phyloP scores from a whole-genome alignment of 2,797 vertebrate species.

The Psittacula derbiana region DNA sequence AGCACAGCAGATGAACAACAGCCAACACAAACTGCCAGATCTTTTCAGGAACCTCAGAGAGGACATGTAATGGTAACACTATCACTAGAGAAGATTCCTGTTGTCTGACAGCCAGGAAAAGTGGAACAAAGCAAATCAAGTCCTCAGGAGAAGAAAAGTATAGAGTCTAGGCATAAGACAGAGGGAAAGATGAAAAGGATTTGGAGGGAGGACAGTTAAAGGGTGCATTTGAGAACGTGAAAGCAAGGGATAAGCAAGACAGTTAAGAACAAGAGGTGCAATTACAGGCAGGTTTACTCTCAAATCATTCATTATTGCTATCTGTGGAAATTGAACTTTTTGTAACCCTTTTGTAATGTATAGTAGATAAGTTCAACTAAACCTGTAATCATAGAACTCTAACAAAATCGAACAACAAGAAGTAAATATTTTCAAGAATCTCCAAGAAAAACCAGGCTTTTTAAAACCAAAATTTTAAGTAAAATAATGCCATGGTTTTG shows the following conservation, averaged over 20 bases:
- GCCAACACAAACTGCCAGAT: constrained; percentile 13
- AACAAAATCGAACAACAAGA: neutral
- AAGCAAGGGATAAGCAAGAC: neutral
- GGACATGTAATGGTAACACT: neutral
- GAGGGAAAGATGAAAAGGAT: neutral
- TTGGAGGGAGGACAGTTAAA: neutral
- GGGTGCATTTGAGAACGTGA: neutral
- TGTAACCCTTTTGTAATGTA: neutral
- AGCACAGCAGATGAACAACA: neutral
- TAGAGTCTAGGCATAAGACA: neutral
- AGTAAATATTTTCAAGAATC: neutral
- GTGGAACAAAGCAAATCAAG: neutral
- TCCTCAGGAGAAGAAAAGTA: neutral
- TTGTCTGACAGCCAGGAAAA: neutral
- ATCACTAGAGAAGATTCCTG: neutral
- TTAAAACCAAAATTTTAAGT: neutral
- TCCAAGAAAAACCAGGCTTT: neutral
- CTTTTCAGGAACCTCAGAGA: constrained; percentile 30
- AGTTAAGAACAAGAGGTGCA: neutral
- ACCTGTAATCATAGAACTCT: neutral
- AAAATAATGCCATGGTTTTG: neutral
- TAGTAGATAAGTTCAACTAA: neutral
- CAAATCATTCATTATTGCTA: neutral
- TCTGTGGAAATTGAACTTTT: neutral
- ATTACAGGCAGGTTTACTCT: neutral